Evolutionary conservation across 2,797 vertebrate genomes (phyloP).

Genomic region (Chaunax sp.): DNA sequence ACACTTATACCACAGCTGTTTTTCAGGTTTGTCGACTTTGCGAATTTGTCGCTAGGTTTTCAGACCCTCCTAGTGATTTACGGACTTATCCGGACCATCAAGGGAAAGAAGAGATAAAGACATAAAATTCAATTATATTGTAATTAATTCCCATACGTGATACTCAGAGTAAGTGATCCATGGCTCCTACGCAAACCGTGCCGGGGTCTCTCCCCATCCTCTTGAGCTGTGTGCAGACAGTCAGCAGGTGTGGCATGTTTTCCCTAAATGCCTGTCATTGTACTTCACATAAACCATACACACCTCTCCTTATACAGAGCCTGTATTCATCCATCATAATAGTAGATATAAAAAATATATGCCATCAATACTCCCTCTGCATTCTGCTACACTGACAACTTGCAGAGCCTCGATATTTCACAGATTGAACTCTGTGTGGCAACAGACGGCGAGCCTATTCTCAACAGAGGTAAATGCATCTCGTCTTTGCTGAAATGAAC

Average conservation of each 20-base stretch:
- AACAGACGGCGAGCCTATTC: constrained; percentile 4
- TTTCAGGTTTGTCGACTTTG: no score
- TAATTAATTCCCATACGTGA: no score
- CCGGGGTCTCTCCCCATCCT: no score
- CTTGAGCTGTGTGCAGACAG: no score
- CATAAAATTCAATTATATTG: no score
- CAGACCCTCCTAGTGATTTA: neutral
- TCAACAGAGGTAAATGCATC: neutral
- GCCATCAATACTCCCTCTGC: neutral
- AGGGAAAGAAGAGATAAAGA: no score
- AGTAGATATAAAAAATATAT: neutral
- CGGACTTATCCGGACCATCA: no score
- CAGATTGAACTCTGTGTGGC: neutral
- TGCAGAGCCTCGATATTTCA: constrained; percentile 1
- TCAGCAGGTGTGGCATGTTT: neutral
- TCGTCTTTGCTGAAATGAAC: neutral
- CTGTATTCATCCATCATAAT: neutral
- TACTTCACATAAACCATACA: neutral
- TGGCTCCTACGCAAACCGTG: no score
- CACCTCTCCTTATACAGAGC: neutral
- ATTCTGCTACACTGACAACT: neutral
- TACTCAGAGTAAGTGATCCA: neutral
- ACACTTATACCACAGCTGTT: no score
- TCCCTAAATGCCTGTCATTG: neutral
- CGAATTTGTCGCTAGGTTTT: no score